Evolutionary conservation across 92 coral and sea anemone genomes (phyloP).

Genomic region (Pocillopora grandis): DNA sequence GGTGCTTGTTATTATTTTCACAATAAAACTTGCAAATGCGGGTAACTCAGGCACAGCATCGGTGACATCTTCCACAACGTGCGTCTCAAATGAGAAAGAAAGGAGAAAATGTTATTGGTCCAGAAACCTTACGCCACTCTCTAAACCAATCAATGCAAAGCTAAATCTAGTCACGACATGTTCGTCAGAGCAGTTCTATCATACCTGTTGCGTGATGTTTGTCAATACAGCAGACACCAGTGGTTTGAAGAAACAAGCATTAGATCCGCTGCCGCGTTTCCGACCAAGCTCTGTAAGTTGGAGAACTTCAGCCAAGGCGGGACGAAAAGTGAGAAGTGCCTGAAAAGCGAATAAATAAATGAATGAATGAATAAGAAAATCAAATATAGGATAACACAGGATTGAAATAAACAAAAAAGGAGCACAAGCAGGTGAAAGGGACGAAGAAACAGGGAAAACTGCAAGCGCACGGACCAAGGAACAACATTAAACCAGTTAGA

Average conservation of each 20-base stretch:
- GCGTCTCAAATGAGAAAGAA: neutral
- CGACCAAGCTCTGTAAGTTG: conserved; percentile 45
- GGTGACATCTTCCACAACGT: neutral
- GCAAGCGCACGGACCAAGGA: too few species aligned
- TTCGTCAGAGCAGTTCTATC: neutral
- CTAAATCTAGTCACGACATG: too few species aligned
- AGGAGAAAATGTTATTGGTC: neutral
- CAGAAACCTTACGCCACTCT: too few species aligned
- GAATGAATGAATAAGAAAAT: neutral
- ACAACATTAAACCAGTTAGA: too few species aligned
- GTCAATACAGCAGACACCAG: conserved; percentile 59
- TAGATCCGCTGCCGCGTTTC: conserved; percentile 31
- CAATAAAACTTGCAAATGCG: conserved; percentile 41
- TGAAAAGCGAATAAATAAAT: neutral
- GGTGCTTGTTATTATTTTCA: conserved; percentile 50
- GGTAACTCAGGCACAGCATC: conserved; percentile 40
- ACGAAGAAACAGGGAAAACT: too few species aligned
- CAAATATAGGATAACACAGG: neutral
- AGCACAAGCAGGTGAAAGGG: too few species aligned
- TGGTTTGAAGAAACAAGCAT: conserved; percentile 48
- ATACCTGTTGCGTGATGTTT: conserved; percentile 49
- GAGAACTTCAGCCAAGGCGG: conserved; percentile 62
- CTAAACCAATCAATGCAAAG: too few species aligned
- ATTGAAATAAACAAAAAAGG: too few species aligned
- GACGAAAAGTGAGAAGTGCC: conserved; percentile 53